Conservation (phyloP, 1,140 invertebrate genomes). For the Nylanderia fulva region DNA sequence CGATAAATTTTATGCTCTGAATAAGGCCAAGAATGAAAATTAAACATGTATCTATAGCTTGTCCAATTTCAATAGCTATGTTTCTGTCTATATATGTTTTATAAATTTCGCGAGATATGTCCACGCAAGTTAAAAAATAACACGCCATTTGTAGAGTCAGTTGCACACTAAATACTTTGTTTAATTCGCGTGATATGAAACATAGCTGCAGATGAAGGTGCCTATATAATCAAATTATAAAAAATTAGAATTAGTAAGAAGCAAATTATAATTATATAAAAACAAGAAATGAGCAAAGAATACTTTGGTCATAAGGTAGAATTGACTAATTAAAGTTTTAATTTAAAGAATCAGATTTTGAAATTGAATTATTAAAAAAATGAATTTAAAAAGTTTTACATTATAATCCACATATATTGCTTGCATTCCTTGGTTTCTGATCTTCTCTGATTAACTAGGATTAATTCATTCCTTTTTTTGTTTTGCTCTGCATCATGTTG, state of each 20-base stretch:
- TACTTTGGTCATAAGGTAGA: too few relatives aligned
- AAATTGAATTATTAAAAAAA: too few relatives aligned
- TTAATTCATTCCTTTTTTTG: too few relatives aligned
- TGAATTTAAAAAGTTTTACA: neutral
- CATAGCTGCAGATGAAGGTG: slow-evolving; percentile 18
- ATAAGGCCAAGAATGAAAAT: neutral
- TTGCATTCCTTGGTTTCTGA: neutral
- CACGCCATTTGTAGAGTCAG: slow-evolving; percentile 11
- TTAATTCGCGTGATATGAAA: neutral
- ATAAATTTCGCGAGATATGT: neutral
- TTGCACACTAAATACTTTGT: slow-evolving; percentile 20
- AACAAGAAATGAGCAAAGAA: neutral
- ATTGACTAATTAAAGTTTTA: neutral
- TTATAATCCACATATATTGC: slow-evolving; percentile 25
- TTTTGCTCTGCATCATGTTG: too few relatives aligned
- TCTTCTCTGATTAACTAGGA: too few relatives aligned
- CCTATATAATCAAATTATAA: slow-evolving; percentile 17
- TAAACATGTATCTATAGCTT: neutral
- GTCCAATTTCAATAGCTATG: neutral
- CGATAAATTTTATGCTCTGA: neutral
- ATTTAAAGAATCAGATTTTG: neutral
- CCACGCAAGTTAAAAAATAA: neutral
- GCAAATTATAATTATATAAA: neutral
- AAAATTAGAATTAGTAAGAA: neutral
- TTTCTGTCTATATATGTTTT: neutral